Percentiles rank a stretch among this genome's conserved stretches.
These are phyloP conservation scores for Myiotriccus ornatus DNA, from an alignment of 2,797 vertebrate genomes.

Conservation along the genomic window DNA sequence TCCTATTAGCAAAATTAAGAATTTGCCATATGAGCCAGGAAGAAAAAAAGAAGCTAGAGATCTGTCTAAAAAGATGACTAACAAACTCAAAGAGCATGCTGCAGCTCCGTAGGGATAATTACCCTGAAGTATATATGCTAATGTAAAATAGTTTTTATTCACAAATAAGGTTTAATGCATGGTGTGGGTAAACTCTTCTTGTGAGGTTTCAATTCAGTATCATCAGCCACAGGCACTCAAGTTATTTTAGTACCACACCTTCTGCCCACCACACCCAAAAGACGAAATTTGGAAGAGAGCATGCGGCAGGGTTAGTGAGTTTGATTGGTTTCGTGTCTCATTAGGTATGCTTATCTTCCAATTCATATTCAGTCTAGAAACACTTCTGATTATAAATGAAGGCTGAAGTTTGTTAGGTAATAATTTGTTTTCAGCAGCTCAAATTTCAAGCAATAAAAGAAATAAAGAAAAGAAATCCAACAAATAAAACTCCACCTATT, in stretches of 20 bases:
- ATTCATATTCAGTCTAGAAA: conserved; percentile 6
- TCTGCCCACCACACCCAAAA: not conserved
- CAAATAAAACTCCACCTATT: not conserved
- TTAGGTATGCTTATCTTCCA: not conserved
- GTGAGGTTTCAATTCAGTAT: conserved; percentile 8
- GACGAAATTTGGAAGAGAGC: not conserved
- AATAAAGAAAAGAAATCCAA: not conserved
- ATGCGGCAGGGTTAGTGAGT: not conserved
- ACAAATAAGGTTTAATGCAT: not conserved
- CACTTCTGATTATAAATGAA: not conserved
- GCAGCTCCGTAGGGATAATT: not conserved
- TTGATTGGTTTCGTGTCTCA: not conserved
- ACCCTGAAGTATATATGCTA: not conserved
- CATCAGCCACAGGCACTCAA: not conserved
- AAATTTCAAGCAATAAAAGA: not conserved
- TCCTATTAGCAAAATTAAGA: not conserved
- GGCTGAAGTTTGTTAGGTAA: not conserved
- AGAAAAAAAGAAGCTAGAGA: not conserved
- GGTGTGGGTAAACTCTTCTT: not conserved
- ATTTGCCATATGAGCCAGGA: not conserved
- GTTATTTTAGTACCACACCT: conserved; percentile 4
- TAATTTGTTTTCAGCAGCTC: not conserved
- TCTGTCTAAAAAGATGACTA: conserved; percentile 2
- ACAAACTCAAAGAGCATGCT: not conserved
- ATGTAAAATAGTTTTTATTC: not conserved